phyloP scores from a whole-genome alignment of 2,113 vertebrate genomes.

The Terrapene triunguis region DNA sequence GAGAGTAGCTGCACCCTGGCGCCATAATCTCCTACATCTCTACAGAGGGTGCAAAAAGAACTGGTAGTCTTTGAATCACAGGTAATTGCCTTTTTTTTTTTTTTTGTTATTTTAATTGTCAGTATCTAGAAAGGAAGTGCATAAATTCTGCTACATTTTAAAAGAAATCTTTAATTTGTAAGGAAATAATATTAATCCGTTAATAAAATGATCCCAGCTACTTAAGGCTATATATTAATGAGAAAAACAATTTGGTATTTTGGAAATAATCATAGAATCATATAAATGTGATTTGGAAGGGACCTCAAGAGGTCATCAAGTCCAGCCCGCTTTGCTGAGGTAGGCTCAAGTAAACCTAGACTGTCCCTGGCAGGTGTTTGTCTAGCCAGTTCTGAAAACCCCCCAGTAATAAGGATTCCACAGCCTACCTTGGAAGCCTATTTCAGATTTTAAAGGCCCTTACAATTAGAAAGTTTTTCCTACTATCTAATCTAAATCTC shows the following conservation, averaged over 20 bases:
- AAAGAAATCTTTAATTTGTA: conserved; percentile 1
- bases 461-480: not conserved
- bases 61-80: not conserved
- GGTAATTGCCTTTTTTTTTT: not conserved
- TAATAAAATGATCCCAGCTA: conserved; percentile 18
- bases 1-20: not conserved
- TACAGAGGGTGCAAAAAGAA: not conserved
- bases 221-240: conserved; percentile 53
- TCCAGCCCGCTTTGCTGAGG: not conserved
- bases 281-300: not conserved
- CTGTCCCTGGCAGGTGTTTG: too few species aligned
- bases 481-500: not conserved
- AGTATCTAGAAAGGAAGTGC: not conserved
- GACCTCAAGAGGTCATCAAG: not conserved
- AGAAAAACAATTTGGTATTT: conserved; percentile 63
- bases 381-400: not conserved
- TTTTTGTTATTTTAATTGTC: not conserved
- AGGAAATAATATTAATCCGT: not conserved
- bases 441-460: not conserved
- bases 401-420: not conserved
- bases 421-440: not conserved
- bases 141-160: not conserved
- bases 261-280: conserved; percentile 20
- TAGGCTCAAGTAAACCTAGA: too few species aligned
- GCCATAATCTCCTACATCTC: not conserved